A percentile compares a stretch with the other conserved stretches of the same genome.
phyloP scores from a whole-genome alignment of 2,113 vertebrate species.

The Onychorhynchus coronatus region DNA sequence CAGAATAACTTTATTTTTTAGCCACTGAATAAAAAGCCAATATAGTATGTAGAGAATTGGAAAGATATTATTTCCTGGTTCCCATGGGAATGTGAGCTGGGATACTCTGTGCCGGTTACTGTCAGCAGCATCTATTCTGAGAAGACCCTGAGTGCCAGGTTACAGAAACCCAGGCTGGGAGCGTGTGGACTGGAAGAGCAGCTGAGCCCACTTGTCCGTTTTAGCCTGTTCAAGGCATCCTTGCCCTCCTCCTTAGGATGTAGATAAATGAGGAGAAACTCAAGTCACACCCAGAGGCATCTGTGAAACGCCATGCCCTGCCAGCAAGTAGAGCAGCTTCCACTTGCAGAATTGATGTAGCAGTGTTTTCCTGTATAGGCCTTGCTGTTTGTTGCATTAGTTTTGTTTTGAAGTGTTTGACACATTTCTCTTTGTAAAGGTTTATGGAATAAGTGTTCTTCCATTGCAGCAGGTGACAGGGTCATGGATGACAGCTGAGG shows the following conservation, averaged over 20 bases:
- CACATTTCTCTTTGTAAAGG: background rate
- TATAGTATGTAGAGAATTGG: background rate
- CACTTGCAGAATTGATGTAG: background rate
- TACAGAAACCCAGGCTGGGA: background rate
- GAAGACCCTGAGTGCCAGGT: background rate
- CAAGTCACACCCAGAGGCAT: background rate
- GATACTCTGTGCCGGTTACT: background rate
- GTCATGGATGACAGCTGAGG: background rate
- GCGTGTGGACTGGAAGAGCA: background rate
- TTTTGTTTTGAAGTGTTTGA: background rate
- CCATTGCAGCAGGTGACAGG: background rate
- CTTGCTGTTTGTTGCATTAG: background rate
- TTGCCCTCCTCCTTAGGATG: background rate
- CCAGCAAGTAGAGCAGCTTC: background rate
- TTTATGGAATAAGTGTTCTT: background rate
- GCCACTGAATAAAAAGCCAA: background rate
- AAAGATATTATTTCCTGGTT: conserved; percentile 9
- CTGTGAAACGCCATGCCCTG: background rate
- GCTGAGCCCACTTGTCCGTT: background rate
- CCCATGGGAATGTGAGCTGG: background rate
- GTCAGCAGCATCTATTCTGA: conserved; percentile 45
- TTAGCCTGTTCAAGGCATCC: background rate
- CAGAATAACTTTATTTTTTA: background rate
- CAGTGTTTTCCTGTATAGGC: fast-evolving
- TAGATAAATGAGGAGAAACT: background rate